Evolutionary conservation across 1,140 invertebrate genomes (phyloP).

Genomic region (Halesus radiatus): DNA sequence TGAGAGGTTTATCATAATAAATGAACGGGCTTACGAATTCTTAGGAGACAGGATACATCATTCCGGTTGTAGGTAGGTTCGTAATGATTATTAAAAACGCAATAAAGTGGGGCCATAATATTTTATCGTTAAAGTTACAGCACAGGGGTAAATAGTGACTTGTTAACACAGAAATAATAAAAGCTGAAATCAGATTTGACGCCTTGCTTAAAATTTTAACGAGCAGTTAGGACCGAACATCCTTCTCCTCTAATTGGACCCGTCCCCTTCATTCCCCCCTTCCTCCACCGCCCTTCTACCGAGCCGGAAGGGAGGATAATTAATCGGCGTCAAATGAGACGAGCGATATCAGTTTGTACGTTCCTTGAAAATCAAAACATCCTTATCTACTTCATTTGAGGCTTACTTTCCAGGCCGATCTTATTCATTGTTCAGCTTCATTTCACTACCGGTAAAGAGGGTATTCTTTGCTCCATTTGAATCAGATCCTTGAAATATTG

Average conservation of each 20-base stretch:
- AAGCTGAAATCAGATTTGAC: slow-evolving; percentile 30
- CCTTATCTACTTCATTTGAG: slow-evolving; percentile 22
- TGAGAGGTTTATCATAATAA: slow-evolving; percentile 14
- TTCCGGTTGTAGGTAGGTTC: background rate
- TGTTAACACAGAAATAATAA: slow-evolving; percentile 38
- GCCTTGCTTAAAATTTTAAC: slow-evolving; percentile 36
- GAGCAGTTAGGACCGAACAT: slow-evolving; percentile 15
- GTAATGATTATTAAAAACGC: slow-evolving; percentile 14
- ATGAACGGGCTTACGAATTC: background rate
- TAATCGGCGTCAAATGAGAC: slow-evolving; percentile 35
- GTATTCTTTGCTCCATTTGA: too few relatives aligned
- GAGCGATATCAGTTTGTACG: slow-evolving; percentile 23
- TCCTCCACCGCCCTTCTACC: background rate
- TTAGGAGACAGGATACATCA: slow-evolving; percentile 1
- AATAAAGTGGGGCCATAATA: slow-evolving; percentile 9
- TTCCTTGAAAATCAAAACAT: slow-evolving; percentile 23
- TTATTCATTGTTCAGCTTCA: too few relatives aligned
- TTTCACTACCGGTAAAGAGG: too few relatives aligned
- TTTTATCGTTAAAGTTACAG: slow-evolving; percentile 1
- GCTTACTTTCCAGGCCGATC: background rate
- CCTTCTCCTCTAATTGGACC: slow-evolving; percentile 10
- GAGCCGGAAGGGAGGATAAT: slow-evolving; percentile 4
- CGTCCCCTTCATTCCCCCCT: background rate
- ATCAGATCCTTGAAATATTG: too few relatives aligned
- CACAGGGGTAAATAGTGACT: background rate